Conservation (phyloP, 2,888 invertebrate species). For the Caenorhabditis afra region DNA sequence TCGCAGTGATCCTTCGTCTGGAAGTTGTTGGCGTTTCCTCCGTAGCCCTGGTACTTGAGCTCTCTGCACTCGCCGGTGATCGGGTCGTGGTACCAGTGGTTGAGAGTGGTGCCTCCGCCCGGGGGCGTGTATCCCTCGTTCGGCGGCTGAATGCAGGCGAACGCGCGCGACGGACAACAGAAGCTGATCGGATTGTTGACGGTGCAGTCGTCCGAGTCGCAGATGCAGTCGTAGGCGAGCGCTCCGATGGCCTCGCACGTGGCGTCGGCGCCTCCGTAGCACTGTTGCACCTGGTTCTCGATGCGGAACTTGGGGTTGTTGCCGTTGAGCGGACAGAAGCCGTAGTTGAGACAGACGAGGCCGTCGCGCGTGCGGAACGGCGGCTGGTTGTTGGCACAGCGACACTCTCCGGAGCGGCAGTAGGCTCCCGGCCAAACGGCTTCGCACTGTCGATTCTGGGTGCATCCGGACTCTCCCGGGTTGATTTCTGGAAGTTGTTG, state of each 20-base stretch:
- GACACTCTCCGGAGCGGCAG: slow-evolving; percentile 78
- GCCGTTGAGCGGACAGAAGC: slow-evolving; percentile 80
- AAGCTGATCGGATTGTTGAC: slow-evolving; percentile 80
- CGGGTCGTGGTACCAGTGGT: slow-evolving; percentile 80
- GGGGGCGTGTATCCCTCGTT: slow-evolving; percentile 80
- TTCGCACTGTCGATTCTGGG: slow-evolving; percentile 79
- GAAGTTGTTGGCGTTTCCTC: slow-evolving; percentile 80
- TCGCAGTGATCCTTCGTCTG: slow-evolving; percentile 80
- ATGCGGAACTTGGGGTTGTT: slow-evolving; percentile 80
- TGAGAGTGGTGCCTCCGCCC: slow-evolving; percentile 79
- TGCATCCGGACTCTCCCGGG: slow-evolving; percentile 80
- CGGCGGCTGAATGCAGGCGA: slow-evolving; percentile 80
- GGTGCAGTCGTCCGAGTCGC: slow-evolving; percentile 79
- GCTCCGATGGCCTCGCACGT: slow-evolving; percentile 80
- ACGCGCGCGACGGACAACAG: slow-evolving; percentile 80
- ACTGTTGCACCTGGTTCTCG: slow-evolving; percentile 79
- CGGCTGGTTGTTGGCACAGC: slow-evolving; percentile 80
- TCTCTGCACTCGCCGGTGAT: slow-evolving; percentile 79
- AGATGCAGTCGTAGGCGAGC: slow-evolving; percentile 79
- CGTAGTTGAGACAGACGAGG: slow-evolving; percentile 78
- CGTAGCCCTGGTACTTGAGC: slow-evolving; percentile 78
- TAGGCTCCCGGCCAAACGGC: slow-evolving; percentile 80
- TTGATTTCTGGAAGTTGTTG: slow-evolving; percentile 75
- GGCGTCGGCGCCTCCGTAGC: slow-evolving; percentile 79
- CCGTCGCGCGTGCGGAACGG: slow-evolving; percentile 78